Evolutionary conservation across 1,140 invertebrate genomes (phyloP), one percentile per base, ranked within the genome.

Genomic region (Papilio polyxenes): DNA sequence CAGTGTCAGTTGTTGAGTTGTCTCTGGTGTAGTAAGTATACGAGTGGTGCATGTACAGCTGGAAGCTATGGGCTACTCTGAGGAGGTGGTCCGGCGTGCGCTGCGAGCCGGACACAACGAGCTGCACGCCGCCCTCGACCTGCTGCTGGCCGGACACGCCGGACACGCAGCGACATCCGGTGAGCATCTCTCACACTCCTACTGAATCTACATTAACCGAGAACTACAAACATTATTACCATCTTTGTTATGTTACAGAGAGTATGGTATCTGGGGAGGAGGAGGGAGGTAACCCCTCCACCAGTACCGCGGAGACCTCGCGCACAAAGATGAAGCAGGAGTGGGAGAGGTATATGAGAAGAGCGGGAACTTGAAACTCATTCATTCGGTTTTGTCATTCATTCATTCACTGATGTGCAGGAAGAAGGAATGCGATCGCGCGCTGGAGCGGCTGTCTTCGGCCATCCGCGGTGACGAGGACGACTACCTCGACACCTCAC

Each of bases 21-120:
- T 49, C 48, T 49, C 3, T 49, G 48, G 48, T 2, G 10, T 31
- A 23, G 10, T 62, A 82, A 69, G 48, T 59, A 56, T 76, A 56
- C 84, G 81, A 1, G 82, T 81, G 90, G 84, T 85, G 23, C 23
- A 31, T 31, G 85, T 85, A 81, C 91, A 94, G 94, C 83, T 97
- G 37, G 91, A 95, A 44, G 90, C 94, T 15, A 95, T 97, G 84
- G 97, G 97, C 0, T 97, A 97, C 91, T 94, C 95, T n/a, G 80
- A 89, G 5, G 88, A 95, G 15, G 94, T 95, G 83, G 95, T 95
- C 3, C 94, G 93, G 81, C 84, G 92, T 13, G 96, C 96, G 0
- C 91, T 97, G 11, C 89, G 95, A 49, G 93, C 95, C 48, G 87
- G 95, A 15, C 80, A 86, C 4, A 96, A 96, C 75, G 92, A 96